Evolutionary conservation across 2,888 invertebrate species (phyloP).

Genomic region (Rhamnusium bicolor): DNA sequence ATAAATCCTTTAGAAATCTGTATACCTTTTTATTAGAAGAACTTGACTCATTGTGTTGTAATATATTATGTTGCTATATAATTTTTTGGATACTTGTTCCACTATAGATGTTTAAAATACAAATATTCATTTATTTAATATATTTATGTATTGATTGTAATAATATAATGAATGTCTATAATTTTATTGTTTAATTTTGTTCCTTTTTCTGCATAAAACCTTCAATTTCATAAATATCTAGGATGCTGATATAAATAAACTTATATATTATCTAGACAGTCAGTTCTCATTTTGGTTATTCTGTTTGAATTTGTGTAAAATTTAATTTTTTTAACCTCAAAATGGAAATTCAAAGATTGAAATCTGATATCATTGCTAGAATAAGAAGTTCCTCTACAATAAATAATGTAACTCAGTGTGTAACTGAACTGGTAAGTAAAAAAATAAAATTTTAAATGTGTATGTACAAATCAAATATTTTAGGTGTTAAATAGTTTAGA

Average conservation of each 20-base stretch:
- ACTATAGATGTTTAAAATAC: too few relatives aligned
- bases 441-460: background rate
- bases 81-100: too few relatives aligned
- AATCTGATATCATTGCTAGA: slow-evolving; percentile 71
- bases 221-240: too few relatives aligned
- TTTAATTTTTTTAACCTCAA: too few relatives aligned
- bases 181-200: background rate
- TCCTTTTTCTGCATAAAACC: background rate
- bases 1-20: too few relatives aligned
- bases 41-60: too few relatives aligned
- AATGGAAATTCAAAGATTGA: slow-evolving; percentile 57
- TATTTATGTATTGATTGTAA: background rate
- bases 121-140: background rate
- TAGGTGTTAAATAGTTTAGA: slow-evolving; percentile 82
- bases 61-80: too few relatives aligned
- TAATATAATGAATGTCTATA: background rate
- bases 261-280: background rate
- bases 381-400: slow-evolving; percentile 76
- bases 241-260: too few relatives aligned
- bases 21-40: too few relatives aligned
- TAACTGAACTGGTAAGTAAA: slow-evolving; percentile 76
- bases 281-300: background rate
- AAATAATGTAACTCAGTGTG: slow-evolving; percentile 74
- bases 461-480: slow-evolving; percentile 28
- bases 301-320: too few relatives aligned